A percentile compares a stretch with the other conserved stretches of the same genome.
Conservation (phyloP, 1,140 invertebrate genomes). For the Matsumurasca onukii region DNA sequence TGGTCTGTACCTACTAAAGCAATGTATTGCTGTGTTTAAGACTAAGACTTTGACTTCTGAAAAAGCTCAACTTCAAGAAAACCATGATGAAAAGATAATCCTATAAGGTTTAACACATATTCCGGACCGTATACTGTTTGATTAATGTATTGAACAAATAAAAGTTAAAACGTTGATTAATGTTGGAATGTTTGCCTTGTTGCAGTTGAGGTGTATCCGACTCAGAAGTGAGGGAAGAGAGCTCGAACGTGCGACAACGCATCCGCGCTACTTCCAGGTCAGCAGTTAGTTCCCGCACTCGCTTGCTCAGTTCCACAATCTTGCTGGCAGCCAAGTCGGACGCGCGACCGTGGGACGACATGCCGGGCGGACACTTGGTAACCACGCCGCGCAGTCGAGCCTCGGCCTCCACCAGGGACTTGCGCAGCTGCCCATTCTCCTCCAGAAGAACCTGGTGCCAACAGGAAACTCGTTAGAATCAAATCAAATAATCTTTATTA, state of each 20-base stretch:
- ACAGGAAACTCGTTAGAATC: background rate
- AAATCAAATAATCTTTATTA: too few species aligned
- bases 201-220: too few species aligned
- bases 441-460: slow-evolving; percentile 23
- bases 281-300: slow-evolving; percentile 49
- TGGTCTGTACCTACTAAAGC: too few species aligned
- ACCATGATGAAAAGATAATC: too few species aligned
- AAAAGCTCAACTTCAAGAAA: too few species aligned
- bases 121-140: too few species aligned
- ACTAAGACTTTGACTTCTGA: too few species aligned
- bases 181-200: too few species aligned
- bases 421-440: slow-evolving; percentile 23
- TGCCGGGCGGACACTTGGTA: slow-evolving; percentile 28
- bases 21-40: too few species aligned
- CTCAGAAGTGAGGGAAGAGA: slow-evolving; percentile 15
- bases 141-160: too few species aligned
- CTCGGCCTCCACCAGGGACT: slow-evolving; percentile 18
- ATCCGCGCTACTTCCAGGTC: slow-evolving; percentile 46
- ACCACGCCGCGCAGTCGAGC: slow-evolving; percentile 19
- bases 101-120: too few species aligned
- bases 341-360: slow-evolving; percentile 30
- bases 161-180: too few species aligned
- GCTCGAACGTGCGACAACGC: slow-evolving; percentile 26
- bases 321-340: slow-evolving; percentile 46
- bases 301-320: slow-evolving; percentile 52